A percentile compares a stretch with the other conserved stretches of the same genome.
Conservation (phyloP, 2,797 vertebrate genomes). For the Melopsittacus undulatus region DNA sequence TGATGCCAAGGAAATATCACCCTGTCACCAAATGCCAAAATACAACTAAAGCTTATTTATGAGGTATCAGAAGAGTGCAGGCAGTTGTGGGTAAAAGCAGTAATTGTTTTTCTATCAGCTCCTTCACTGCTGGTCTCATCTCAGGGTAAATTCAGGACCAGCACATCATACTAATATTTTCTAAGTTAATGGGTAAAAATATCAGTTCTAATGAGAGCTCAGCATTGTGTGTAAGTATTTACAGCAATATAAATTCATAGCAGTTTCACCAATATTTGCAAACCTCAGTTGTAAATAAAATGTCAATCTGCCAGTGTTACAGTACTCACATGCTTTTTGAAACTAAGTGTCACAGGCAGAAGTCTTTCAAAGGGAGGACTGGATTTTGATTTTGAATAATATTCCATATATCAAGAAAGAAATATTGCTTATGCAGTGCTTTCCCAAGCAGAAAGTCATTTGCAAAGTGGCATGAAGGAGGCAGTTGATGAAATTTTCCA, state of each 20-base stretch:
- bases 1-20: neutral
- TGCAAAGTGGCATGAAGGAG: neutral
- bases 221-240: neutral
- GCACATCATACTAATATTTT: neutral
- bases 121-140: neutral
- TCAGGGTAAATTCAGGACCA: neutral
- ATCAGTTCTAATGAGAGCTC: neutral
- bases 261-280: neutral
- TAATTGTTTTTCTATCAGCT: neutral
- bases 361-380: neutral
- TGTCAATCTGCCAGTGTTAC: neutral
- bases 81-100: neutral
- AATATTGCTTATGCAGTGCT: constrained; percentile 7
- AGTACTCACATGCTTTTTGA: neutral
- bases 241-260: neutral
- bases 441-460: constrained; percentile 20
- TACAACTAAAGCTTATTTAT: neutral
- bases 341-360: neutral
- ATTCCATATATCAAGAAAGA: neutral
- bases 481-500: constrained; percentile 23
- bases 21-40: neutral
- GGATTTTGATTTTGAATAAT: neutral
- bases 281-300: neutral
- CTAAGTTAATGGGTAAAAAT: neutral
- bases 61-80: neutral